These are phyloP conservation scores for Gavia stellata DNA, from an alignment of 2,113 vertebrate genomes.

Conservation along the genomic window DNA sequence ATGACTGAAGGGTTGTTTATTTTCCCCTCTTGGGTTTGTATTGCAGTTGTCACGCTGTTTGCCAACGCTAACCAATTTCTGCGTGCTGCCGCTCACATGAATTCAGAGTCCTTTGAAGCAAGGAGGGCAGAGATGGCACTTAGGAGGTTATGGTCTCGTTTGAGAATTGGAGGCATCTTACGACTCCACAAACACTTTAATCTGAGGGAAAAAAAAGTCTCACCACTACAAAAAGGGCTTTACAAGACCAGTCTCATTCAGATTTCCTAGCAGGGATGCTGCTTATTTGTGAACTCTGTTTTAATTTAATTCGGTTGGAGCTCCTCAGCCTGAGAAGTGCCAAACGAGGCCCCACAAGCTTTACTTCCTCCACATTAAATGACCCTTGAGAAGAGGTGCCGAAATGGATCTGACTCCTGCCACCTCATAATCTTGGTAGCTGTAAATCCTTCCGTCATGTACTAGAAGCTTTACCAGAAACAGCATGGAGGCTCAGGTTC, in stretches of 20 bases:
- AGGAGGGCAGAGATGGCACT: neutral
- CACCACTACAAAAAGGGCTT: neutral
- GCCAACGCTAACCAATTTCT: slow-evolving; percentile 38
- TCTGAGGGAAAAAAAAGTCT: neutral
- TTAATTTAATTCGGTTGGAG: neutral
- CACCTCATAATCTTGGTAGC: slow-evolving; percentile 68
- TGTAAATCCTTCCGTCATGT: slow-evolving; percentile 68
- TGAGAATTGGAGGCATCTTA: neutral
- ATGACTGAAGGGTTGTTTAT: slow-evolving; percentile 57
- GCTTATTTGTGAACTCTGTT: neutral
- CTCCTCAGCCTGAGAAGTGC: neutral
- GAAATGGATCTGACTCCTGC: slow-evolving; percentile 58
- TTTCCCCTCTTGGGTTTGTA: slow-evolving; percentile 49
- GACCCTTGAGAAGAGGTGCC: slow-evolving; percentile 43
- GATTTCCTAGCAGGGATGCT: neutral
- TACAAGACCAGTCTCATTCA: neutral
- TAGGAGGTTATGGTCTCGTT: neutral
- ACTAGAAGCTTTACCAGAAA: slow-evolving; percentile 60
- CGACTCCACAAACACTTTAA: neutral
- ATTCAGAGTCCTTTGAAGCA: neutral
- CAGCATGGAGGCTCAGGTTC: slow-evolving; percentile 7
- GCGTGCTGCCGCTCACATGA: neutral
- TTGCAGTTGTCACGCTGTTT: slow-evolving; percentile 49
- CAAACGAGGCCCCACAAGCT: neutral
- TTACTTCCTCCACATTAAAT: neutral